Conservation (phyloP, 2,888 invertebrate genomes). For the Trimorus sp. region DNA sequence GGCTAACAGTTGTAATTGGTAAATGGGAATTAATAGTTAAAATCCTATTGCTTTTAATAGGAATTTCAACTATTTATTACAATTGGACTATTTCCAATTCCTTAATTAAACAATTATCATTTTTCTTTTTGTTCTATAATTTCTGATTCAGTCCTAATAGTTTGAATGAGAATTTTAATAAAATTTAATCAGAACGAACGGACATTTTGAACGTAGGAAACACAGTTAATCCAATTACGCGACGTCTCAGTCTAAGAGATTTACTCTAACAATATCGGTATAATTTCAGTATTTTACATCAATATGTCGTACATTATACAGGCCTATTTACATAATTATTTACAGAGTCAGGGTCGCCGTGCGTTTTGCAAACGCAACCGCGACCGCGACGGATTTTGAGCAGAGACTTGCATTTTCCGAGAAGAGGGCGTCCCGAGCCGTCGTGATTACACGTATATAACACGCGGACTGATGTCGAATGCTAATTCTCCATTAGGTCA, state of each 20-base stretch:
- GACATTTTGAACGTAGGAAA: not conserved
- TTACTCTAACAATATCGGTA: slow-evolving; percentile 35
- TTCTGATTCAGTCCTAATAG: no score
- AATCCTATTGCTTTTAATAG: no score
- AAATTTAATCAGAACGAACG: not conserved
- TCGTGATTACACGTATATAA: slow-evolving; percentile 39
- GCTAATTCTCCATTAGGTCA: slow-evolving; percentile 42
- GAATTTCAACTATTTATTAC: no score
- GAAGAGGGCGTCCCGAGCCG: slow-evolving; percentile 6
- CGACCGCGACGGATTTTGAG: slow-evolving; percentile 59
- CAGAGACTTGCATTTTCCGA: slow-evolving; percentile 56
- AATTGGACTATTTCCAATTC: no score
- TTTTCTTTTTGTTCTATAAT: no score
- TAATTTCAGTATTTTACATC: slow-evolving; percentile 51
- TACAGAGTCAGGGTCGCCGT: slow-evolving; percentile 50
- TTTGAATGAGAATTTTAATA: no score
- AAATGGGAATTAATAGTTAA: no score
- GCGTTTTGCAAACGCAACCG: slow-evolving; percentile 51
- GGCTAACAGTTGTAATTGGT: no score
- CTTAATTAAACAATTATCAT: no score
- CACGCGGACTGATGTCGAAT: slow-evolving; percentile 23
- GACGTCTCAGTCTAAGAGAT: slow-evolving; percentile 4
- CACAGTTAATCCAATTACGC: slow-evolving; percentile 22
- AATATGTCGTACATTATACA: slow-evolving; percentile 55
- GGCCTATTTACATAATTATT: slow-evolving; percentile 63